Percentiles rank a stretch among this genome's conserved stretches.
These are phyloP conservation scores for Drosophila peninsularis DNA, from an alignment of 2,888 invertebrate genomes.

Conservation along the genomic window DNA sequence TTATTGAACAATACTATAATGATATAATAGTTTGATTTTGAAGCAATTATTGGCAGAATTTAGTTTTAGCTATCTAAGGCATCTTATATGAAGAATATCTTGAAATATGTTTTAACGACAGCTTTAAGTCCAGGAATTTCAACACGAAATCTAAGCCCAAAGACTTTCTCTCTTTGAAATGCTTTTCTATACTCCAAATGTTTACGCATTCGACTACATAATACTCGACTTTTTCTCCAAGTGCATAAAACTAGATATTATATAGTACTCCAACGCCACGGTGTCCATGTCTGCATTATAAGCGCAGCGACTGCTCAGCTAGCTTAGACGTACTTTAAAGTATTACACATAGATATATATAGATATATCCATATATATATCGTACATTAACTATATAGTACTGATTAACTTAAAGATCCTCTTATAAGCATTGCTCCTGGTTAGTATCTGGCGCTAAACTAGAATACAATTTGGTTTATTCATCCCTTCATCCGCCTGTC, in stretches of 20 bases:
- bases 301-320: constrained; percentile 39
- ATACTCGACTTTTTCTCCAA: neutral
- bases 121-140: neutral
- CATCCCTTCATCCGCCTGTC: neutral
- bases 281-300: constrained; percentile 21
- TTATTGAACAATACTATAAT: too few species aligned
- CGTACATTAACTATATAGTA: constrained; percentile 49
- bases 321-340: constrained; percentile 39
- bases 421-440: constrained; percentile 29
- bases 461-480: constrained; percentile 71
- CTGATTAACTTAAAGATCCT: constrained; percentile 29
- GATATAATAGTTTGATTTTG: too few species aligned
- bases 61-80: too few species aligned
- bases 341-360: constrained; percentile 25
- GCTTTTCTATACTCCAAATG: neutral
- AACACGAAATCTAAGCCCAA: neutral
- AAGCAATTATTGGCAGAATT: too few species aligned
- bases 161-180: neutral
- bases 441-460: constrained; percentile 50
- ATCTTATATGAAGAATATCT: too few species aligned
- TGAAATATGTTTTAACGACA: neutral
- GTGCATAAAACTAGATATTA: neutral
- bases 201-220: neutral
- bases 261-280: constrained; percentile 31
- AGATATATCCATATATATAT: constrained; percentile 31